Evolutionary conservation across 2,888 invertebrate genomes (phyloP).

Genomic region (Scelioninae gen. 1): DNA sequence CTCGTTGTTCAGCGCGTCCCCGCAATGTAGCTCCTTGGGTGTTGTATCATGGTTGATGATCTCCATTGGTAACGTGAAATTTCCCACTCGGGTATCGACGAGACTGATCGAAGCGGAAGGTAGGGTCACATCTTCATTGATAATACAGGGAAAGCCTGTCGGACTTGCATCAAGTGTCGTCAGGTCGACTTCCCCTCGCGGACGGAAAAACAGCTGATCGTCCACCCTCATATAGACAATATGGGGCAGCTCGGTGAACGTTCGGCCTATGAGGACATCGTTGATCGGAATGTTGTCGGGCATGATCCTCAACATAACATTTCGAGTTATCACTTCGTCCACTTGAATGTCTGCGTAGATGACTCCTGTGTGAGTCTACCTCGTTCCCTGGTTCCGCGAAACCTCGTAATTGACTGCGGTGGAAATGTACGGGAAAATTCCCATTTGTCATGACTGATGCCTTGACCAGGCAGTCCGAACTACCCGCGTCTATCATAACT

Average conservation of each 20-base stretch:
- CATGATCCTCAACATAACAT: background rate
- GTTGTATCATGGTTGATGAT: too few relatives aligned
- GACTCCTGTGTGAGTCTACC: constrained; percentile 2
- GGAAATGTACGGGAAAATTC: constrained; percentile 19
- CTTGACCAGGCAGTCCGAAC: constrained; percentile 44
- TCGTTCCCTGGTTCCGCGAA: constrained; percentile 16
- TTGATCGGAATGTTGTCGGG: background rate
- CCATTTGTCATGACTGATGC: background rate
- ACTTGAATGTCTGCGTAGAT: constrained; percentile 2
- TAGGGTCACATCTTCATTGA: background rate
- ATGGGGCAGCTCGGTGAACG: constrained; percentile 15
- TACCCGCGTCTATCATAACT: constrained; percentile 57
- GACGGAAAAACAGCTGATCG: background rate
- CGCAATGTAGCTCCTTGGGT: too few relatives aligned
- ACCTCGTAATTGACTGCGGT: background rate
- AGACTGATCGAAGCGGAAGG: background rate
- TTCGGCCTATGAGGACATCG: background rate
- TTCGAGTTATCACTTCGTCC: background rate
- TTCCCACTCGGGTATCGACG: background rate
- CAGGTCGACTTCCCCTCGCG: background rate
- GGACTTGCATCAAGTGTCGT: background rate
- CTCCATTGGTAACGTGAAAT: too few relatives aligned
- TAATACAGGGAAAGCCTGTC: background rate
- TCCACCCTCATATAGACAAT: background rate
- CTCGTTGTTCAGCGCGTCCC: too few relatives aligned